Base-by-base conservation (phyloP, 2,113 vertebrate species). In the Esox niger region DNA sequence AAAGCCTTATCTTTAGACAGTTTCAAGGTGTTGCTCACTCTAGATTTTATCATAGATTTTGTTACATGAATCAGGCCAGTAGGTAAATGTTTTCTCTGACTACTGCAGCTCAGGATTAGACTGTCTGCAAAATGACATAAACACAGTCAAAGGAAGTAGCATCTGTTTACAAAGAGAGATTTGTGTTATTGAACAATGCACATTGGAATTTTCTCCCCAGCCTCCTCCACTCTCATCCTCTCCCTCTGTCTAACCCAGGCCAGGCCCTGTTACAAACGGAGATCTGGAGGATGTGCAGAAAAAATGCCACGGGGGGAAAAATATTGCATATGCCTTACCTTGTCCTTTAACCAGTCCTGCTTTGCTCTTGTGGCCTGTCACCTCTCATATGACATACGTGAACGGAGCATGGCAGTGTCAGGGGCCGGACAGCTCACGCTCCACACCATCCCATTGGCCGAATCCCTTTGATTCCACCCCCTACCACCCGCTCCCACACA, bases 291-390 rank as follows among this genome's bases (percentile, higher is more conserved):
- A 57, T 29, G 8, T 57, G n/a, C n/a, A n/a, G n/a, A n/a, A 29
- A 57, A 57, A 57, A 57, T 11, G 27, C 55, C 55, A 9, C 27
- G 55, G 9, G 25, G 55, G 9, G 55, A 43, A 64, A 57, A 23
- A 71, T 68, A 66, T 62, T 29, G n/a, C 52, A 25, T 4, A 56
- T 7, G 55, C 76, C 88, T 86, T 90, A 91, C 91, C 88, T 88
- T 74, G n/a, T 67, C 32, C 29, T 66, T 73, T 30, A 49, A 26
- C 63, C 30, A 81, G 66, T 69, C 64, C 68, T 66, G 35, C 59
- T 64, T 77, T 69, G 55, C 26, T 70, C 52, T 61, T 29, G 64
- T 72, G 35, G 74, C 32, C 27, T 74, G 71, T 82, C 69, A 64
- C 23, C 62, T 78, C 77, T 86, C 66, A 67, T 84, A 68, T 81